Conservation (phyloP, 1,140 invertebrate species). For the Ceratosolen solmsi region DNA sequence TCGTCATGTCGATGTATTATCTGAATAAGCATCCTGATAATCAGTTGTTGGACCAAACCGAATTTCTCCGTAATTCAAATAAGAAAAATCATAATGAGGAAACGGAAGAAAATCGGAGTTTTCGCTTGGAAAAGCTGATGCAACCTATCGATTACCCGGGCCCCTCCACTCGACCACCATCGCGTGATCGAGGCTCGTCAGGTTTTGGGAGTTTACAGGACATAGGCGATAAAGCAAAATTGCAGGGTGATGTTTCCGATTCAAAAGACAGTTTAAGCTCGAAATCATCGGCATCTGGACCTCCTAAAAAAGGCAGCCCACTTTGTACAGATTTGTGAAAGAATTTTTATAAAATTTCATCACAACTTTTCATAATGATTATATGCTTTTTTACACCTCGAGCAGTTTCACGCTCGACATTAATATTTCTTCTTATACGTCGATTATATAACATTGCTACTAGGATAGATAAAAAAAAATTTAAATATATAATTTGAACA, state of each 20-base stretch:
- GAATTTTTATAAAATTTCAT: background rate
- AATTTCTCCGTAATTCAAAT: background rate
- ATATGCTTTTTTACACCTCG: no score
- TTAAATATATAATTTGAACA: no score
- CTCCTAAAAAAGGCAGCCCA: constrained; percentile 49
- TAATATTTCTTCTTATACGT: no score
- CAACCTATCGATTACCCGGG: constrained; percentile 52
- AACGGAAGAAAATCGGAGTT: constrained; percentile 39
- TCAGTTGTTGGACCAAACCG: constrained; percentile 19
- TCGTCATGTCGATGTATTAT: constrained; percentile 53
- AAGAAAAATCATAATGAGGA: constrained; percentile 10
- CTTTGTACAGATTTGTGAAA: constrained; percentile 60
- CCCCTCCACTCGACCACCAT: constrained; percentile 55
- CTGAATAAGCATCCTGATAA: constrained; percentile 34
- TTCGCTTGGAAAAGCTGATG: constrained; percentile 48
- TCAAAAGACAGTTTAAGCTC: constrained; percentile 58
- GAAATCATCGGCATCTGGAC: constrained; percentile 53
- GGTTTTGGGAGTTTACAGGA: constrained; percentile 65
- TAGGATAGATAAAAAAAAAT: no score
- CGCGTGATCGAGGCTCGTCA: constrained; percentile 62
- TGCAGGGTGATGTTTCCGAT: constrained; percentile 40
- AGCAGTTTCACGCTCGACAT: no score
- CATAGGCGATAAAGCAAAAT: constrained; percentile 54
- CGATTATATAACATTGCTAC: no score
- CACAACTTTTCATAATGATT: no score